Conservation (phyloP, 2,888 invertebrate species). For the Stramonita haemastoma region DNA sequence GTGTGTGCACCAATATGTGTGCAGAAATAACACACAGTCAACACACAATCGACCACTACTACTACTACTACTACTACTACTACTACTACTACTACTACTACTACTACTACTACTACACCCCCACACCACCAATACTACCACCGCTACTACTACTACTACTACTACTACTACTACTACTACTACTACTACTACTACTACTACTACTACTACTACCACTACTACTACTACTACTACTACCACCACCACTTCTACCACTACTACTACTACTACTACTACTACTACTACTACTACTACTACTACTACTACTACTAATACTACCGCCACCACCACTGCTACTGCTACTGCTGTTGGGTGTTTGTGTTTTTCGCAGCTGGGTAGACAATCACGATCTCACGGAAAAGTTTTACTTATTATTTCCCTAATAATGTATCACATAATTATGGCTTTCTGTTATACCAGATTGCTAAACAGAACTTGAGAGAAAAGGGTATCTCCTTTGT, state of each 20-base stretch:
- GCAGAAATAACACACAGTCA: too few relatives aligned
- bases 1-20: too few relatives aligned
- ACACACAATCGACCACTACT: too few relatives aligned
- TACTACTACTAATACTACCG: background rate
- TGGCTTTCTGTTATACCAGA: too few relatives aligned
- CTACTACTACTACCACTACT: background rate
- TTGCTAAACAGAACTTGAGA: too few relatives aligned
- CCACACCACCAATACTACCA: too few relatives aligned
- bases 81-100: conserved; percentile 21
- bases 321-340: background rate
- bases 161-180: background rate
- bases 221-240: background rate
- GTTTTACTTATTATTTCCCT: too few relatives aligned
- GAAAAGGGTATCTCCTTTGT: too few relatives aligned
- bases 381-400: too few relatives aligned
- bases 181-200: background rate
- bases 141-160: background rate
- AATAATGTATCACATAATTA: too few relatives aligned
- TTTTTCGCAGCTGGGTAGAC: too few relatives aligned
- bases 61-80: background rate
- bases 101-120: conserved; percentile 9
- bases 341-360: background rate
- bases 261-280: background rate
- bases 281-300: background rate
- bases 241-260: background rate